Evolutionary conservation across 2,797 vertebrate species (phyloP).

Genomic region (Hirundo rustica): DNA sequence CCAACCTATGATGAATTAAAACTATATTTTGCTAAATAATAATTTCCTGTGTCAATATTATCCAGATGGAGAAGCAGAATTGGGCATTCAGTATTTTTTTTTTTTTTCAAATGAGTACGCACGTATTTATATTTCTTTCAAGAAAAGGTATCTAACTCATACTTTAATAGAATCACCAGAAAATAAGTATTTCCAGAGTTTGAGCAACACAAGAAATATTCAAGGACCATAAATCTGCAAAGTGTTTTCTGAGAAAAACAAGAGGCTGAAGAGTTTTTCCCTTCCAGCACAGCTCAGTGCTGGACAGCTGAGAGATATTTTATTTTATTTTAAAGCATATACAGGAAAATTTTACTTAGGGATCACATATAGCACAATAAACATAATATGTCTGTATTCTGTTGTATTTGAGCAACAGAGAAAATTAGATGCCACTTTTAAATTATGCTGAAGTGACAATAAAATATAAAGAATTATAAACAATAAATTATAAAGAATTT

Average conservation of each 20-base stretch:
- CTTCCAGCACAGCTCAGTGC: background rate
- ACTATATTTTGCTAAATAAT: background rate
- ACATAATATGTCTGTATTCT: background rate
- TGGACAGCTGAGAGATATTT: background rate
- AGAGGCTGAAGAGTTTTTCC: background rate
- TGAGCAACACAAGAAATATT: background rate
- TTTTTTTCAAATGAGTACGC: background rate
- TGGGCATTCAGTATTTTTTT: background rate
- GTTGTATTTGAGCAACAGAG: background rate
- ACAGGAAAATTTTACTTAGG: background rate
- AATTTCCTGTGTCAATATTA: background rate
- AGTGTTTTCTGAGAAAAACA: background rate
- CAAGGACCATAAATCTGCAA: background rate
- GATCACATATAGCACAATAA: background rate
- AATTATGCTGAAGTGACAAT: background rate
- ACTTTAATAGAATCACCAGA: background rate
- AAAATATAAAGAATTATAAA: background rate
- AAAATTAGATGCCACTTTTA: background rate
- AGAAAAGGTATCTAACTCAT: background rate
- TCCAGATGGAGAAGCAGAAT: background rate
- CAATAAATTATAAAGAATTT: background rate
- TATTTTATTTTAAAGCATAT: background rate
- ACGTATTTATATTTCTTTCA: background rate
- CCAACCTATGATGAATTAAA: background rate
- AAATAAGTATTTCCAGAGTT: background rate